Percentiles rank a stretch among this genome's conserved stretches.
These are phyloP conservation scores for crab-eating macaque (Macaca fascicularis) DNA, from an alignment of 2,113 vertebrate species.

Conservation along the genomic window DNA sequence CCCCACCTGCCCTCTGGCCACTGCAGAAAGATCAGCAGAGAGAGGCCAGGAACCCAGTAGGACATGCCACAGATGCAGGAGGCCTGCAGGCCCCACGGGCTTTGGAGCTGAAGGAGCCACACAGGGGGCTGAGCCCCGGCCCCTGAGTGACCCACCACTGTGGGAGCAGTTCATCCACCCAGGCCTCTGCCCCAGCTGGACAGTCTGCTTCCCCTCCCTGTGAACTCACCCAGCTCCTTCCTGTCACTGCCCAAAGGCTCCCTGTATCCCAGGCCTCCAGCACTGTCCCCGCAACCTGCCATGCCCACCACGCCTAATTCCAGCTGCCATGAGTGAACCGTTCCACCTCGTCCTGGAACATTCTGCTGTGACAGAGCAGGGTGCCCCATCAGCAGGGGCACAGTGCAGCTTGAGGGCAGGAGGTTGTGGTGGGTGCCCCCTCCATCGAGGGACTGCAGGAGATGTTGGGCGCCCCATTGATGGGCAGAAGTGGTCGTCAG, in stretches of 20 bases:
- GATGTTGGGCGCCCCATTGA: fast-evolving
- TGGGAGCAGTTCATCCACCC: fast-evolving
- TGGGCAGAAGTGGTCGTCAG: fast-evolving
- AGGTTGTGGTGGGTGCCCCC: fast-evolving
- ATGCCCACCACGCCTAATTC: fast-evolving
- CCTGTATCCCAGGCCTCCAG: not conserved
- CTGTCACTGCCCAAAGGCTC: fast-evolving
- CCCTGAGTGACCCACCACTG: not conserved
- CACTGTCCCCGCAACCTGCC: too few species aligned
- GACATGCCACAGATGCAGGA: fast-evolving
- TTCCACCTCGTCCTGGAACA: not conserved
- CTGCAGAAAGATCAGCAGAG: not conserved
- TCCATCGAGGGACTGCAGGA: fast-evolving
- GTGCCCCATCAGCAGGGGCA: fast-evolving
- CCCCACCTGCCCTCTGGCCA: fast-evolving
- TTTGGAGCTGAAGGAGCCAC: not conserved
- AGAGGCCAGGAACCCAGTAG: fast-evolving
- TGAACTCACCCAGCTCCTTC: not conserved
- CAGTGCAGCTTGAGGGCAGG: not conserved
- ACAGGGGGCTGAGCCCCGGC: fast-evolving
- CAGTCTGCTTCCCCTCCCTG: fast-evolving
- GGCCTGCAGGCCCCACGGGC: fast-evolving
- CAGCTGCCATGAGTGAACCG: not conserved
- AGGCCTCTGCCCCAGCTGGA: not conserved
- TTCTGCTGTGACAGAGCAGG: not conserved